A percentile compares a stretch with the other conserved stretches of the same genome.
Evolutionary conservation across 2,797 vertebrate genomes (phyloP).

Genomic region (Melanogrammus aeglefinus): DNA sequence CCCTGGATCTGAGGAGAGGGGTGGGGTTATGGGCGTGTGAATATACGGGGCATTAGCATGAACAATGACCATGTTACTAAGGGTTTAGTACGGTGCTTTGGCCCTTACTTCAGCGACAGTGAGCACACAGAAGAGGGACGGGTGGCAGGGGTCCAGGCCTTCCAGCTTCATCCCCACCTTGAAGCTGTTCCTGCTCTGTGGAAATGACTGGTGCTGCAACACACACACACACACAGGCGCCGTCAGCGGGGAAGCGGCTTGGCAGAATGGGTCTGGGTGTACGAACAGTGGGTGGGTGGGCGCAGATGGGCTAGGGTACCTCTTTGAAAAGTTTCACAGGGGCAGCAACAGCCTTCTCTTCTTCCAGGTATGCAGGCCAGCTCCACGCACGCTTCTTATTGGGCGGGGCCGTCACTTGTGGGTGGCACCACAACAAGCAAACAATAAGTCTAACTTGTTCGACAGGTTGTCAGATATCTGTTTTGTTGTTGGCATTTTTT

Average conservation of each 20-base stretch:
- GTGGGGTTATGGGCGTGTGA: background rate
- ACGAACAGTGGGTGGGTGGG: background rate
- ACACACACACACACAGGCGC: conserved; percentile 21
- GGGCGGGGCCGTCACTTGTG: conserved; percentile 65
- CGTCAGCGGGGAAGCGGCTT: background rate
- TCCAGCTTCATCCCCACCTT: conserved; percentile 92
- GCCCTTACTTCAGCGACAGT: conserved; percentile 83
- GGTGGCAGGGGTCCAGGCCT: conserved; percentile 86
- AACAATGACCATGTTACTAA: background rate
- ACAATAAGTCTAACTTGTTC: background rate
- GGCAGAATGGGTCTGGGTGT: background rate
- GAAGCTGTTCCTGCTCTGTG: conserved; percentile 88
- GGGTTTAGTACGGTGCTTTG: background rate
- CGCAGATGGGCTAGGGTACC: conserved; percentile 57
- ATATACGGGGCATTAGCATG: background rate
- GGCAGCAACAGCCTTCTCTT: conserved; percentile 81
- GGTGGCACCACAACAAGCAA: background rate
- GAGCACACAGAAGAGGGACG: conserved; percentile 87
- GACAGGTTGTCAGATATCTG: background rate
- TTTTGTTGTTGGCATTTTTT: background rate
- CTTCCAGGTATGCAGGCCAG: conserved; percentile 87
- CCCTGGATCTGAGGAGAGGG: conserved; percentile 71
- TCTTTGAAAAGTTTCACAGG: conserved; percentile 89
- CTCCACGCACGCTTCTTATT: conserved; percentile 86
- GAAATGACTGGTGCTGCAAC: conserved; percentile 84